Base-by-base conservation (phyloP, 1,140 invertebrate species). In the Drosophila kikkawai region DNA sequence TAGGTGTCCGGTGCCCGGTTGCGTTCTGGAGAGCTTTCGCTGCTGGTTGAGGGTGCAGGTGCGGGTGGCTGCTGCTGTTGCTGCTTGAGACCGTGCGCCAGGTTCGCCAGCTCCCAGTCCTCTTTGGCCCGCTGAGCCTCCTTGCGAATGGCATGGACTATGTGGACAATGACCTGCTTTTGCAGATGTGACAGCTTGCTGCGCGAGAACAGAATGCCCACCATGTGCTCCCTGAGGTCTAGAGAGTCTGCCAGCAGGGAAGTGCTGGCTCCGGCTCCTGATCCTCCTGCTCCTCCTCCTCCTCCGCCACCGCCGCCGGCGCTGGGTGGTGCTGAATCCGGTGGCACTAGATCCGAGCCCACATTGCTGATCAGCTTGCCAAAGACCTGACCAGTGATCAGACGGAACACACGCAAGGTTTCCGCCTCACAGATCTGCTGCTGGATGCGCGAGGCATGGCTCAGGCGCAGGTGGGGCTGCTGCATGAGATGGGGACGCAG, bases 151-250 rank as follows among this genome's bases (percentile, higher is more conserved):
- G 98, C 98, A 86, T 97, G 96, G 11, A 99, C 98, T 65, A 99
- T 99, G 92, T 99, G 98, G 0, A 96, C 95, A 91, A 97, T 98
- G 60, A 98, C 98, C 95, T 99, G 98, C 93, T 98, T 98, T 92
- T 99, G 98, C 29, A 99, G 94, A 91, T 98, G 97, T 0, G 98
- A 99, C 1, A 99, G 94, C 93, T 99, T 99, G 88, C 97, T 98
- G 48, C 98, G 95, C 78, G 97, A 98, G 93, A 99, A 99, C 15
- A 99, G 94, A 79, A 99, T 99, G 56, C 98, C 98, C 19, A 99
- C 98, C 95, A 99, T 98, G 87, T 99, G 98, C 92, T 99, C 98
- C 19, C 98, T 95, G 0, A 99, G 93, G 93, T 99, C 98, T 65
- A 93, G 60, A 0, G 92, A 93, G 48, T 93, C 92, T 0, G 90